Conservation (phyloP, 2,797 vertebrate species). For the Micrastur ruficollis region DNA sequence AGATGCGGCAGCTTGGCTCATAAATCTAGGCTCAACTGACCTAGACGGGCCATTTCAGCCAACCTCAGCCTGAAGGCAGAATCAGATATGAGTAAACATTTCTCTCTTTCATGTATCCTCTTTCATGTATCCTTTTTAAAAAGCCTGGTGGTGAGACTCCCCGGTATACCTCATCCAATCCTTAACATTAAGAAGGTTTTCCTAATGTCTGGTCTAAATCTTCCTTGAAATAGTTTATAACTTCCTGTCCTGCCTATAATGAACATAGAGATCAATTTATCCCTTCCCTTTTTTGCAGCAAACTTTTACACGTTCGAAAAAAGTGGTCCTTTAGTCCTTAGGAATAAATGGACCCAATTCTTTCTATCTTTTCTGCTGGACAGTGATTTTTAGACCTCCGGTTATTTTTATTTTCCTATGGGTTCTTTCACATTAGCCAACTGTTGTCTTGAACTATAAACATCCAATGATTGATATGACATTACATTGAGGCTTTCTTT, state of each 20-base stretch:
- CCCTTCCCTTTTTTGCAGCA: not conserved
- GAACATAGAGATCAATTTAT: not conserved
- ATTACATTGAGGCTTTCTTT: not conserved
- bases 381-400: not conserved
- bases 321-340: not conserved
- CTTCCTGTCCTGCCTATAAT: not conserved
- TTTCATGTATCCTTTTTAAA: not conserved
- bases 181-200: not conserved
- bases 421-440: not conserved
- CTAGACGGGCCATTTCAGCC: not conserved
- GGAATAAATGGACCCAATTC: not conserved
- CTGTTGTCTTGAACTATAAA: fast-evolving
- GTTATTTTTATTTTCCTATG: not conserved
- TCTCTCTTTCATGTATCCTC: not conserved
- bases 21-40: not conserved
- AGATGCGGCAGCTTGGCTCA: not conserved
- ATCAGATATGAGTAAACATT: not conserved
- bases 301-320: not conserved
- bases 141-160: not conserved
- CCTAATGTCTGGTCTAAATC: not conserved
- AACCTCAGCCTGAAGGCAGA: not conserved
- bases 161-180: not conserved
- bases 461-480: not conserved
- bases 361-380: not conserved
- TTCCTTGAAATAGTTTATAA: not conserved